Evolutionary conservation across 2,888 invertebrate genomes (phyloP).

Genomic region (Nomada ruficornis): DNA sequence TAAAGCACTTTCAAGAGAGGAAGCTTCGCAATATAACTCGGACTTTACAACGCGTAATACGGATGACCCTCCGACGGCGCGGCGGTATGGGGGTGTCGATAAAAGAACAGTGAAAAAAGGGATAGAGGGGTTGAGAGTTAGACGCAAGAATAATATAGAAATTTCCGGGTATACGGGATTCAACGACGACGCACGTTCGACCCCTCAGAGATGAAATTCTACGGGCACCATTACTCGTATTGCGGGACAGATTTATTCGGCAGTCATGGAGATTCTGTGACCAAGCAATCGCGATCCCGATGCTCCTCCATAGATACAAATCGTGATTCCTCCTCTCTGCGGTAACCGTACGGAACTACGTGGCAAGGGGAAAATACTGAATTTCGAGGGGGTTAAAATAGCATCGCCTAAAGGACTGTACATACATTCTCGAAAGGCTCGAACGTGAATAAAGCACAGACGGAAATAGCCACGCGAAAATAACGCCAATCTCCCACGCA

Average conservation of each 20-base stretch:
- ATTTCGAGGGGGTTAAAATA: slow-evolving; percentile 52
- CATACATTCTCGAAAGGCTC: slow-evolving; percentile 34
- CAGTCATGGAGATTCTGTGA: slow-evolving; percentile 55
- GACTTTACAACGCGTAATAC: slow-evolving; percentile 14
- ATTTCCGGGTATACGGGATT: slow-evolving; percentile 27
- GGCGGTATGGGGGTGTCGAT: background rate
- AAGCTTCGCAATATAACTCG: background rate
- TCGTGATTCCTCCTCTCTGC: slow-evolving; percentile 67
- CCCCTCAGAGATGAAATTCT: slow-evolving; percentile 54
- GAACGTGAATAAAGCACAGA: slow-evolving; percentile 58
- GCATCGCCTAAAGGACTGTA: slow-evolving; percentile 24
- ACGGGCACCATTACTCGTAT: slow-evolving; percentile 50
- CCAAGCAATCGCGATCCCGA: slow-evolving; percentile 49
- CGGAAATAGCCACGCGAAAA: slow-evolving; percentile 47
- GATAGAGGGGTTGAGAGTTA: slow-evolving; percentile 3
- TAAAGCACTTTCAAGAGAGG: slow-evolving; percentile 24
- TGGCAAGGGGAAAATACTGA: slow-evolving; percentile 59
- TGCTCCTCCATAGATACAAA: slow-evolving; percentile 57
- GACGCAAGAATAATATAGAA: slow-evolving; percentile 31
- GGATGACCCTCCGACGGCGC: background rate
- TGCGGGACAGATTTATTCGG: slow-evolving; percentile 61
- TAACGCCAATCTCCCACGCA: slow-evolving; percentile 29
- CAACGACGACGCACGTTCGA: slow-evolving; percentile 32
- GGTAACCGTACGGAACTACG: slow-evolving; percentile 41
- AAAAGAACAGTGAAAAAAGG: background rate